A percentile compares a stretch with the other conserved stretches of the same genome.
These are phyloP conservation scores for Odontomachus brunneus DNA, from an alignment of 1,140 invertebrate genomes.

Conservation along the genomic window DNA sequence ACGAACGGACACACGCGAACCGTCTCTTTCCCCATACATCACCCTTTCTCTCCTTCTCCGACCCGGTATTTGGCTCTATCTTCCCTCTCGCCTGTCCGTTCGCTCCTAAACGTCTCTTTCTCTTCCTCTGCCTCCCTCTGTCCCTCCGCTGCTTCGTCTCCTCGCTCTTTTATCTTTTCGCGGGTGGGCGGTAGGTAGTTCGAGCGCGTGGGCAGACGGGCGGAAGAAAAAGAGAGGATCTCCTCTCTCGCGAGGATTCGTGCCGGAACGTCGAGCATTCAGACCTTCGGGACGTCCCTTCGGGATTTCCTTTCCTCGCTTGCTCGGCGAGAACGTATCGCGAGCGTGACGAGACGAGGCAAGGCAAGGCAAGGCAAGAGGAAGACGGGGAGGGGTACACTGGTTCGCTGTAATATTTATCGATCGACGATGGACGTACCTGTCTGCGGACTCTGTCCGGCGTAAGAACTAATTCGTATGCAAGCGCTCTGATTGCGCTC, in stretches of 20 bases:
- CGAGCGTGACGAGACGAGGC: conserved; percentile 16
- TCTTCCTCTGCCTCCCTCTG: conserved; percentile 2
- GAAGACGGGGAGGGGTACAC: conserved; percentile 2
- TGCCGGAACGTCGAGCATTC: conserved; percentile 49
- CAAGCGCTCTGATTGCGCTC: conserved; percentile 28
- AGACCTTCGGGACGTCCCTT: conserved; percentile 14
- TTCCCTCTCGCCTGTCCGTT: neutral
- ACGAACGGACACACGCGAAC: neutral
- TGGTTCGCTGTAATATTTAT: conserved; percentile 40
- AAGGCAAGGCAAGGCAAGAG: neutral
- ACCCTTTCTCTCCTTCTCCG: conserved; percentile 27
- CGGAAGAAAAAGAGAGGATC: conserved; percentile 19
- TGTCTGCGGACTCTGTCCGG: neutral
- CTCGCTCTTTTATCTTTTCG: conserved; percentile 55
- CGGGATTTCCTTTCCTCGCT: conserved; percentile 19
- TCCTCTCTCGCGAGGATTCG: conserved; percentile 33
- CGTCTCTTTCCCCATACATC: conserved; percentile 37
- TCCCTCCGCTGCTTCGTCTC: neutral
- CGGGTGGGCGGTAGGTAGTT: conserved; percentile 45
- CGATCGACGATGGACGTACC: conserved; percentile 4
- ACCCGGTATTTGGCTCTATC: conserved; percentile 27
- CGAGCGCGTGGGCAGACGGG: conserved; percentile 49
- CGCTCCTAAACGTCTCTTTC: neutral
- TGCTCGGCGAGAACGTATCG: conserved; percentile 15
- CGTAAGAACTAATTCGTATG: conserved; percentile 29